Base-by-base conservation (phyloP, 2,797 vertebrate species). In the Periparus ater region DNA sequence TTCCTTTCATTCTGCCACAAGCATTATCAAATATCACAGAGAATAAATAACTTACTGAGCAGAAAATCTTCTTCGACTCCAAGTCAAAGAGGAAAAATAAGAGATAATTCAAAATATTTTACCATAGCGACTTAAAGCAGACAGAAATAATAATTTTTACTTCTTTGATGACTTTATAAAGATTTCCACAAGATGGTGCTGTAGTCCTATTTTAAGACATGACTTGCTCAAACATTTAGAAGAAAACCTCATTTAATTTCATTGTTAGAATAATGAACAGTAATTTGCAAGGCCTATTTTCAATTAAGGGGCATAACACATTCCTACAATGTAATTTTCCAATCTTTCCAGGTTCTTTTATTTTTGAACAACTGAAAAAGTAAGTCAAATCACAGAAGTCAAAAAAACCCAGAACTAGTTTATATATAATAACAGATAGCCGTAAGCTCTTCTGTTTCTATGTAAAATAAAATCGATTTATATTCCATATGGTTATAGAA, bases 151-250 rank as follows among this genome's bases (percentile, higher is more conserved):
- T 38, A 22, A 58, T 58, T 51, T 85, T 68, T 44, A n/a, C n/a
- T 74, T 60, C 54, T 88, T 57, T 10, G 27, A 34, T 50, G 85
- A 44, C 12, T 76, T 42, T n/a, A 32, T n/a, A 42, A 84, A 65
- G 13, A 55, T 13, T 58, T 57, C 97, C 97, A 98, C 97, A 96
- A 97, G 97, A 82, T 97, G 97, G 98, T 73, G 96, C 97, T 97
- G 63, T 50, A 95, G 87, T 55, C 48, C 90, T 62, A 74, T 7
- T 57, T 47, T 71, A 54, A 47, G 44, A 67, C 10, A 36, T 1
- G 2, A 68, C 48, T 11, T 27, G 7, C 5, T 34, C 34, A 17
- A 55, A 50, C 23, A 30, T 42, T 53, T 29, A 45, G 17, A 58
- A 30, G 30, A 61, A 84, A 83, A 74, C 0, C 5, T 78, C 2